Conservation (phyloP, 1,140 invertebrate genomes). For the Drosophila lacertosa region DNA sequence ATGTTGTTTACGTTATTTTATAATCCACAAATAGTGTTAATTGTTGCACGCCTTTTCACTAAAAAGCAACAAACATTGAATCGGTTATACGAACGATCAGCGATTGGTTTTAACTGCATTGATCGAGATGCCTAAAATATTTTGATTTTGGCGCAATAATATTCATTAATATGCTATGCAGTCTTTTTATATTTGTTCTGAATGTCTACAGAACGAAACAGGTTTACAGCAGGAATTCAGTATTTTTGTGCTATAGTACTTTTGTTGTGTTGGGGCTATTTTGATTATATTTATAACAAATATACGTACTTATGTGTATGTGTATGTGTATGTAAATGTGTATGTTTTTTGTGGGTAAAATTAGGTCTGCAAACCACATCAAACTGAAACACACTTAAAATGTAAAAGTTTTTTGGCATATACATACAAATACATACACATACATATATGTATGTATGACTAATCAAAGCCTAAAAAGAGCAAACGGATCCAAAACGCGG, state of each 20-base stretch:
- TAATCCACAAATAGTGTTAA: slow-evolving; percentile 49
- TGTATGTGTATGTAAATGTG: not conserved
- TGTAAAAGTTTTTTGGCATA: slow-evolving; percentile 18
- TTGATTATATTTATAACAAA: slow-evolving; percentile 5
- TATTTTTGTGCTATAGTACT: slow-evolving; percentile 3
- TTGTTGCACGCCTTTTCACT: slow-evolving; percentile 60
- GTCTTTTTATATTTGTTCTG: not conserved
- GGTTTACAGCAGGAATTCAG: slow-evolving; percentile 1
- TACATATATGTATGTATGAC: slow-evolving; percentile 47
- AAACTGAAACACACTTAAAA: slow-evolving; percentile 2
- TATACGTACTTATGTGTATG: too few relatives aligned
- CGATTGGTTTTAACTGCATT: slow-evolving; percentile 53
- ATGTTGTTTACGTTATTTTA: slow-evolving; percentile 42
- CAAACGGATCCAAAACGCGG: slow-evolving; percentile 21
- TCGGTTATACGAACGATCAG: slow-evolving; percentile 6
- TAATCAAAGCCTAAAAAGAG: slow-evolving; percentile 52
- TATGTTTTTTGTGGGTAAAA: not conserved
- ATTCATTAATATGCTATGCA: not conserved
- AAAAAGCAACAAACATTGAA: slow-evolving; percentile 48
- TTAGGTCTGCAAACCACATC: slow-evolving; percentile 11
- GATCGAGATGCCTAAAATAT: slow-evolving; percentile 47
- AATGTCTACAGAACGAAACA: slow-evolving; percentile 5
- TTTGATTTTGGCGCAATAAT: slow-evolving; percentile 29
- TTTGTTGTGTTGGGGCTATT: not conserved
- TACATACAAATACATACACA: not conserved